Conservation (phyloP, 2,797 vertebrate species). For the Pantherophis vulpinus region DNA sequence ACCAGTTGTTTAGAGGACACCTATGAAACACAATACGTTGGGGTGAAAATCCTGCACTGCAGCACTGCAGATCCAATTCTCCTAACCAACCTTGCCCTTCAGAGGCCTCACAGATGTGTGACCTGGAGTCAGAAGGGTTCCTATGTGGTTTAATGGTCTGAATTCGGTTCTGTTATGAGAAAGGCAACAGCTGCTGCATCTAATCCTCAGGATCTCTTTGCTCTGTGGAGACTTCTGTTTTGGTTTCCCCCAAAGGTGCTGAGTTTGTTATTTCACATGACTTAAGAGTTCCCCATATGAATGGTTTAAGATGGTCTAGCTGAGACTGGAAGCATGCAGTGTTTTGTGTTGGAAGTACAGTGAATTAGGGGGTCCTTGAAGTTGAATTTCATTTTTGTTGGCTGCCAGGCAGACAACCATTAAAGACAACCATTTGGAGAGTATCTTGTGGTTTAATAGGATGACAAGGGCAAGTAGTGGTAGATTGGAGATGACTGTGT, state of each 20-base stretch:
- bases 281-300: background rate
- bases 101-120: background rate
- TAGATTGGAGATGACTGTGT: background rate
- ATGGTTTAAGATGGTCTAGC: background rate
- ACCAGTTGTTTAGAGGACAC: background rate
- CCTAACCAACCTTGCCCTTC: slow-evolving; percentile 13
- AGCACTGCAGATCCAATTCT: background rate
- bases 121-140: slow-evolving; percentile 1
- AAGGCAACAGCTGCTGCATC: slow-evolving; percentile 5
- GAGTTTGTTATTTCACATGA: background rate
- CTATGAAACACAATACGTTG: accelerated
- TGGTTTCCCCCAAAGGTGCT: background rate
- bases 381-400: background rate
- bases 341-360: background rate
- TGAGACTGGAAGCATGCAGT: background rate
- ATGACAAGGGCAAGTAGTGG: background rate
- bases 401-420: too few relatives aligned
- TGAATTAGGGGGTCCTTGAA: background rate
- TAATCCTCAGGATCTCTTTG: slow-evolving; percentile 18
- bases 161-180: slow-evolving; percentile 22
- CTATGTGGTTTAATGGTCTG: slow-evolving; percentile 8
- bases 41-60: background rate
- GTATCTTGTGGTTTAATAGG: slow-evolving; percentile 3
- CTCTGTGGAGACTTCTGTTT: background rate
- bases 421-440: background rate